Evolutionary conservation across 2,888 invertebrate species (phyloP), one percentile per base, ranked within the genome.

Genomic region (Drosophila paranaensis): DNA sequence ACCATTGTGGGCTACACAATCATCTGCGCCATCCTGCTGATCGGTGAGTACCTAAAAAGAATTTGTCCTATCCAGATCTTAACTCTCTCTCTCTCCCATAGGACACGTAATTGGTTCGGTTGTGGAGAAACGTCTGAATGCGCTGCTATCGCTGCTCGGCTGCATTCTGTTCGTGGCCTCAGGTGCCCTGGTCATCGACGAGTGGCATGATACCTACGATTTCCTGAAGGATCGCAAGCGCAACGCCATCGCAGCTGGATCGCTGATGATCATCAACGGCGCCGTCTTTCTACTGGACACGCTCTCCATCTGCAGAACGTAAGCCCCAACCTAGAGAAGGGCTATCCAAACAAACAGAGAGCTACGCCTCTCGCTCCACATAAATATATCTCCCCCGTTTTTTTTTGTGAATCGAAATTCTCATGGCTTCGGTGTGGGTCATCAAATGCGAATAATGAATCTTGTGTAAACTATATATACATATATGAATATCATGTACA

Each of bases 231-330:
- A 91, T 6, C 76, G 79, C 64, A 92, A 92, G 78, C 92, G 92
- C 37, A 89, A 91, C 55, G 91, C 92, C 16, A 74, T 92, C 6
- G 92, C 92, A 35, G 90, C 91, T 25, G 92, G 92, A 6, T 90
- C 92, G 0, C 61, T 92, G 79, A 92, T 92, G 92, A 92, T 92
- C 75, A 92, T 92, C 79, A 92, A 92, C 61, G 92, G 91, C 5
- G 91, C 89, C 33, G 91, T 92, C 71, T 92, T 92, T 74, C 70
- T 92, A 1, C 72, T 92, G 79, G 92, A 92, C 40, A 92, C 92
- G n/a, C 79, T 92, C 42, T 91, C 89, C 64, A 92, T 92, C 66
- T 92, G 89, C 83, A 84, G 91, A 89, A 90, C 92, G 91, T 92
- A 92, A 92, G 74, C 48, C 60, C 58, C 60, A 13, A 30, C 3